Evolutionary conservation across 2,797 vertebrate species (phyloP), one percentile per base, ranked within the genome.

Genomic region (Pseudomugil tenellus): DNA sequence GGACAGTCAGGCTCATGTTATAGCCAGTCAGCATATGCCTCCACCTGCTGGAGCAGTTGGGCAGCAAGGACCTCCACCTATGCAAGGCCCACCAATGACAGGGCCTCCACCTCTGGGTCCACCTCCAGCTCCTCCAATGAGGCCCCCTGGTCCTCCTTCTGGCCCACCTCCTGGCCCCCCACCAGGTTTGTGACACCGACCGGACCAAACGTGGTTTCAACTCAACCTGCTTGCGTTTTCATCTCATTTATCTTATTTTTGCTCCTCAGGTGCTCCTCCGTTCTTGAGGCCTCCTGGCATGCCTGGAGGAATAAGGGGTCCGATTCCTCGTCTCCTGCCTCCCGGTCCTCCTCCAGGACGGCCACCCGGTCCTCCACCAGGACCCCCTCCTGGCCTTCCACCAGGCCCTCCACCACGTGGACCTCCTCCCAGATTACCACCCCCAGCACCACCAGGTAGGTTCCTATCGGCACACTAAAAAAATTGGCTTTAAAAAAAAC

Each of bases 141-240:
- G 97, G 67, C 97, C 97, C 6, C 98, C 97, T 21, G 97, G 97
- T 16, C 98, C 98, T 25, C 98, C 97, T 0, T 96, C 98, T 0
- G 96, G 97, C 48, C 96, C 95, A 19, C 98, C 98, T 63, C 98
- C 98, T 21, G 98, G 97, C 0, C 98, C 98, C 34, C 98, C 98
- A 35, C 98, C 98, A 81, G 98, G 98, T 97, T 52, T 87, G 86
- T 74, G 17, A 16, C 6, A 32, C 53, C 43, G 16, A 21, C 46
- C 25, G 19, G 10, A 46, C 58, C 23, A 23, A 37, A 9, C 35
- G 6, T 0, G 12, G 2, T 2, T 34, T 37, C 19, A 28, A 8
- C 12, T 66, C 23, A 55, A 31, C n/a, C 2, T 4, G 13, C 0
- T 3, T 17, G 29, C 25, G 31, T n/a, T 3, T 48, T 28, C 35